Conservation (phyloP, 2,797 vertebrate species). For the Alauda arvensis region DNA sequence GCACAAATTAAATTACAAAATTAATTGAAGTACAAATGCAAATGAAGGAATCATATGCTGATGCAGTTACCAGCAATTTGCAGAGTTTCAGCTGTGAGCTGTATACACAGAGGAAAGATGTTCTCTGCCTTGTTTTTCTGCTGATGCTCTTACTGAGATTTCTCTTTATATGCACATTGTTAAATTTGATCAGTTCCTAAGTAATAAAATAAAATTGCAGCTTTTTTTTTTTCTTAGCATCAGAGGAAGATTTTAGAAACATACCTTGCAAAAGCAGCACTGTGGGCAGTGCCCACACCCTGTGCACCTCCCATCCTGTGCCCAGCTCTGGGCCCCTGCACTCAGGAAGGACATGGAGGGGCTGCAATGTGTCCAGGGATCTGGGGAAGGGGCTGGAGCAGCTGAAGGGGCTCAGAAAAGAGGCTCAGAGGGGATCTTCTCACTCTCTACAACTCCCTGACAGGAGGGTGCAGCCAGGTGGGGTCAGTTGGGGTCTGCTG, state of each 20-base stretch:
- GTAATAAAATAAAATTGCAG: neutral
- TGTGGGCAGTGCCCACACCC: neutral
- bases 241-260: neutral
- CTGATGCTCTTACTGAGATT: neutral
- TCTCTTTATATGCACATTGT: neutral
- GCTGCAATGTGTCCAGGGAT: neutral
- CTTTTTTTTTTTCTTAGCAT: neutral
- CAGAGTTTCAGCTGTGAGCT: conserved; percentile 3
- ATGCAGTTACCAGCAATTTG: conserved; percentile 18
- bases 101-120: neutral
- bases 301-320: neutral
- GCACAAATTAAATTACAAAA: conserved; percentile 33
- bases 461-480: neutral
- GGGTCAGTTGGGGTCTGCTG: neutral
- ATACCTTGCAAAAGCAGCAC: neutral
- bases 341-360: neutral
- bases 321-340: neutral
- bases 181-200: conserved; percentile 1
- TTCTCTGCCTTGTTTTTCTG: neutral
- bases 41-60: neutral
- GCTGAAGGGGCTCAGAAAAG: neutral
- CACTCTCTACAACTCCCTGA: neutral
- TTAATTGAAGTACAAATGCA: conserved; percentile 33
- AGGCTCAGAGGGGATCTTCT: neutral
- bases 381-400: neutral